Conservation (phyloP, 2,888 invertebrate species). For the Eupithecia centaureata region DNA sequence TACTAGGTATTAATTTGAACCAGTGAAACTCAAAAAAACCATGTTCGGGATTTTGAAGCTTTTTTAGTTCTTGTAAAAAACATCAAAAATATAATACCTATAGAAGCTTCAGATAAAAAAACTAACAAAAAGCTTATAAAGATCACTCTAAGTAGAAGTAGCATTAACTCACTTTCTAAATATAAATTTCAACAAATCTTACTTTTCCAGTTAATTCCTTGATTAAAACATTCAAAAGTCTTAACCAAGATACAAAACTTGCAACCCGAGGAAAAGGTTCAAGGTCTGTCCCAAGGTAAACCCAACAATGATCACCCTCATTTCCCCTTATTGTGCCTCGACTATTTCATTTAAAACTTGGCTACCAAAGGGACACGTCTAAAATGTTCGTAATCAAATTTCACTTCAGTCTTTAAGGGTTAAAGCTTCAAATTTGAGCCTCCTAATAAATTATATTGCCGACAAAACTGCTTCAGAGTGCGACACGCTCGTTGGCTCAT, state of each 20-base stretch:
- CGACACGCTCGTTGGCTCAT: conserved; percentile 83
- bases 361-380: conserved; percentile 74
- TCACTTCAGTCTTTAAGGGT: conserved; percentile 82
- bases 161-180: not conserved
- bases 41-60: too few species aligned
- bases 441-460: conserved; percentile 84
- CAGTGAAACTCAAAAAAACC: too few species aligned
- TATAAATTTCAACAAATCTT: not conserved
- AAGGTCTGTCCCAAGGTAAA: conserved; percentile 8
- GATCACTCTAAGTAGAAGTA: too few species aligned
- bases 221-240: not conserved
- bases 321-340: conserved; percentile 49
- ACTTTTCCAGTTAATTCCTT: not conserved
- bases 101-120: too few species aligned
- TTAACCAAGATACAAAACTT: not conserved
- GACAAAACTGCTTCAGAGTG: conserved; percentile 82
- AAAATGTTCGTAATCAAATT: conserved; percentile 82
- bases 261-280: not conserved
- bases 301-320: conserved; percentile 15
- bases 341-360: conserved; percentile 75
- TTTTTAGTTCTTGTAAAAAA: too few species aligned
- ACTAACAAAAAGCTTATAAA: too few species aligned
- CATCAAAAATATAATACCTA: too few species aligned
- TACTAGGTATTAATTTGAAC: too few species aligned
- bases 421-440: conserved; percentile 80